phyloP scores from a whole-genome alignment of 2,113 vertebrate genomes.

The Murina feae region DNA sequence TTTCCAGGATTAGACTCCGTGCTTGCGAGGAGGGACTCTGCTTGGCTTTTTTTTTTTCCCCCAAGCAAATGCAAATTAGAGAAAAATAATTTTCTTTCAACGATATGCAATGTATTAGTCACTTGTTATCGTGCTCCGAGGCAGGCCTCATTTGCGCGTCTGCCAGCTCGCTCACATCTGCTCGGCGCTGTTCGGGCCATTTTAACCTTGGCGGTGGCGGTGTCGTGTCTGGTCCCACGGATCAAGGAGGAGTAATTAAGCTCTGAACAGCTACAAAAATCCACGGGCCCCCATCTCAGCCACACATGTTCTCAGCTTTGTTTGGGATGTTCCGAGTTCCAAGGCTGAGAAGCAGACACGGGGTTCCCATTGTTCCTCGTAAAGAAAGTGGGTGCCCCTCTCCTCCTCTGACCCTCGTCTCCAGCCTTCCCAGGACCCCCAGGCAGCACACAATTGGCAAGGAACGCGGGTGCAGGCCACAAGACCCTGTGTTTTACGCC shows the following conservation, averaged over 20 bases:
- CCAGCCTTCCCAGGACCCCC: conserved; percentile 1
- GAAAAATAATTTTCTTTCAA: conserved; percentile 89
- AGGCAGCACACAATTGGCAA: not conserved
- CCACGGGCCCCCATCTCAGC: conserved; percentile 77
- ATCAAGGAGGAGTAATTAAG: conserved; percentile 88
- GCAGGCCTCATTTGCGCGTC: conserved; percentile 87
- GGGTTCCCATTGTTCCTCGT: conserved; percentile 57
- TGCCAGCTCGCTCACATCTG: conserved; percentile 89
- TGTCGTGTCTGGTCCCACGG: conserved; percentile 84
- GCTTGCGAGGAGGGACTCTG: conserved; percentile 77
- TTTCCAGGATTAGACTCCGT: conserved; percentile 82
- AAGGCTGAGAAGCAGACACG: conserved; percentile 58
- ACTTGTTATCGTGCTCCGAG: conserved; percentile 87
- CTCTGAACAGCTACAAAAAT: conserved; percentile 83
- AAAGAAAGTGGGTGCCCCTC: conserved; percentile 28
- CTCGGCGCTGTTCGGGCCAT: conserved; percentile 84
- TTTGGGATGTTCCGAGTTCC: conserved; percentile 66
- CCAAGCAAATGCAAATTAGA: conserved; percentile 86
- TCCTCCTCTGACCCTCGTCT: not conserved
- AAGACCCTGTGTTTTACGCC: not conserved
- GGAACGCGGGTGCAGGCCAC: not conserved
- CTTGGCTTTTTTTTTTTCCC: conserved; percentile 54
- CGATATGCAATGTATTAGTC: conserved; percentile 88
- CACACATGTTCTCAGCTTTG: conserved; percentile 74
- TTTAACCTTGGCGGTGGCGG: conserved; percentile 87